These are phyloP conservation scores for Odontophorus gujanensis DNA, from an alignment of 2,113 vertebrate species.

Conservation along the genomic window DNA sequence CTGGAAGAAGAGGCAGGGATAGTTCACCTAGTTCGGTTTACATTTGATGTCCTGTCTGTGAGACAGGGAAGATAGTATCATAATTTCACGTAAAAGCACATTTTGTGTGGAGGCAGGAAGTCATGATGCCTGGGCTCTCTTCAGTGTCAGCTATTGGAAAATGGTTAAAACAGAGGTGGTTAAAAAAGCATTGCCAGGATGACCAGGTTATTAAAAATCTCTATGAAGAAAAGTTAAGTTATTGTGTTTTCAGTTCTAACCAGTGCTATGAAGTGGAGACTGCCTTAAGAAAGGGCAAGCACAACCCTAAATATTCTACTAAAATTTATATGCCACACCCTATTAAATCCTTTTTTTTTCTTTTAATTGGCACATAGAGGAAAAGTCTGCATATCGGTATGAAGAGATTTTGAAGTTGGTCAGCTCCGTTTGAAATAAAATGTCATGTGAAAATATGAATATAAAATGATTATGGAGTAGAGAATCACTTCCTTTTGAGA, in stretches of 20 bases:
- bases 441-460: neutral
- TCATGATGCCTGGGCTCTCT: neutral
- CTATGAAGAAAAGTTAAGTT: neutral
- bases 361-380: neutral
- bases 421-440: neutral
- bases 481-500: conserved; percentile 1
- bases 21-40: neutral
- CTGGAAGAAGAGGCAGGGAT: neutral
- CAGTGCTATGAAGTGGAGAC: neutral
- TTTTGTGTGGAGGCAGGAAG: neutral
- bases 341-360: neutral
- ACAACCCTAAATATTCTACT: neutral
- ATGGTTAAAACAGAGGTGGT: neutral
- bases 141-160: neutral
- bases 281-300: neutral
- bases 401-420: neutral
- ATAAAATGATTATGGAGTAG: neutral
- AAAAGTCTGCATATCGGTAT: neutral
- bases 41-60: neutral
- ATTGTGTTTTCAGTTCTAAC: neutral
- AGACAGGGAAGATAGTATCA: neutral
- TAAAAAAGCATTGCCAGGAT: neutral
- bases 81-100: neutral
- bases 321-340: neutral
- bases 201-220: neutral